These are phyloP conservation scores for Brenthis daphne DNA, from an alignment of 2,888 invertebrate species.

Conservation along the genomic window DNA sequence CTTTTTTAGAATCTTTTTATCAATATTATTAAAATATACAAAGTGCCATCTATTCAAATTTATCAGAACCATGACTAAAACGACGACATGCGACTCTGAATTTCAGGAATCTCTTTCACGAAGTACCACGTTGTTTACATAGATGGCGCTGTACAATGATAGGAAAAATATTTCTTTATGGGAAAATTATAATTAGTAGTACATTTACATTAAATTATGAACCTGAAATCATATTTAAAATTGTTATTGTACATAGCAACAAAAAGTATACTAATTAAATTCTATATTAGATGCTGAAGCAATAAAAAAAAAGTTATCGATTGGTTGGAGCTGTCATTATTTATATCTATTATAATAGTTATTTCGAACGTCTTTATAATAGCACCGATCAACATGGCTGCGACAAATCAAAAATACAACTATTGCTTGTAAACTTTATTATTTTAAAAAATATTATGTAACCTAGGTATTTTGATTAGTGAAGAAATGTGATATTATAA, in stretches of 20 bases:
- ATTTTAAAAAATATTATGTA: too few species aligned
- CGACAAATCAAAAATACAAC: too few species aligned
- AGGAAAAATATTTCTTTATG: slow-evolving; percentile 6
- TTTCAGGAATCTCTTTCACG: slow-evolving; percentile 29
- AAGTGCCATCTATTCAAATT: slow-evolving; percentile 32
- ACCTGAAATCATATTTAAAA: too few species aligned
- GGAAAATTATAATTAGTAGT: neutral
- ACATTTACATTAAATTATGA: neutral
- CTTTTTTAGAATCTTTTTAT: neutral
- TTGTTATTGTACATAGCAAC: too few species aligned
- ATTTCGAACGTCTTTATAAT: too few species aligned
- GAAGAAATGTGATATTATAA: neutral
- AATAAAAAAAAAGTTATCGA: too few species aligned
- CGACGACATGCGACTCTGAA: slow-evolving; percentile 1
- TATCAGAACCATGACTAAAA: neutral
- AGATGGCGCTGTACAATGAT: slow-evolving; percentile 45
- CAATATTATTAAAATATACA: neutral
- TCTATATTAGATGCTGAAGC: too few species aligned
- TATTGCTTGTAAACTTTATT: too few species aligned
- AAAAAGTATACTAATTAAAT: too few species aligned
- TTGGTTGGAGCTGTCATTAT: too few species aligned
- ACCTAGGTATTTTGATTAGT: neutral
- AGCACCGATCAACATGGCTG: too few species aligned
- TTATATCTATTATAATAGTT: too few species aligned
- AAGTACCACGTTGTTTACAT: slow-evolving; percentile 30